Evolutionary conservation across 1,140 invertebrate genomes (phyloP), one percentile per base, ranked within the genome.

Genomic region (Lasaia peninsularis): DNA sequence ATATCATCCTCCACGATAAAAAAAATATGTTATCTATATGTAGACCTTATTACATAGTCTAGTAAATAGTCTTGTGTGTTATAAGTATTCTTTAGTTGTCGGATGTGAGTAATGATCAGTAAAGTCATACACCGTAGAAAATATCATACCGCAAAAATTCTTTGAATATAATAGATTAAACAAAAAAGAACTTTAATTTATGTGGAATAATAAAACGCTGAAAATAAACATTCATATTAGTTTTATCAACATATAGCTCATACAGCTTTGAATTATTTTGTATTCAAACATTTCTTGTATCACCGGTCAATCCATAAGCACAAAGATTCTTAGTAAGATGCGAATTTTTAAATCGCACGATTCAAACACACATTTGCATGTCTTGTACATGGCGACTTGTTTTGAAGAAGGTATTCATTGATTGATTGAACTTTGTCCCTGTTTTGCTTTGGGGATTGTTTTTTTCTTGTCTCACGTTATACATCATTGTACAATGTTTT

Each of bases 311-410:
- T 21, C 40, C 40, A 48, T 21, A 48, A 48, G 44, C 44, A 24
- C 44, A 48, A 12, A n/a, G 20, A 20, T 24, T 21, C 10, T 48
- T 48, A 48, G 44, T 21, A 16, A 48, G 20, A 48, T 48, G 44
- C 44, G 44, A 48, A 24, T 21, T 48, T 48, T 12, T 44, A 55
- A 21, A 54, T 56, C 55, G 62, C 62, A 63, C 57, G 56, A 49
- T 59, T 51, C 52, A 52, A 21, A 58, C 55, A 55, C 58, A 56
- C 54, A 56, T 52, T 48, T 48, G 44, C 44, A 48, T 20, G 49
- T 24, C 51, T 48, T 57, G 49, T 57, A 53, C 51, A 53, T 53
- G 40, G 52, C 50, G 60, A 48, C 7, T 55, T 52, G 40, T 20
- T 9, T 44, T 56, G 44, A 28, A 50, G 10, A 33, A 51, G 31